These are phyloP conservation scores for Plotosus lineatus DNA, from an alignment of 2,113 vertebrate genomes.

Conservation along the genomic window DNA sequence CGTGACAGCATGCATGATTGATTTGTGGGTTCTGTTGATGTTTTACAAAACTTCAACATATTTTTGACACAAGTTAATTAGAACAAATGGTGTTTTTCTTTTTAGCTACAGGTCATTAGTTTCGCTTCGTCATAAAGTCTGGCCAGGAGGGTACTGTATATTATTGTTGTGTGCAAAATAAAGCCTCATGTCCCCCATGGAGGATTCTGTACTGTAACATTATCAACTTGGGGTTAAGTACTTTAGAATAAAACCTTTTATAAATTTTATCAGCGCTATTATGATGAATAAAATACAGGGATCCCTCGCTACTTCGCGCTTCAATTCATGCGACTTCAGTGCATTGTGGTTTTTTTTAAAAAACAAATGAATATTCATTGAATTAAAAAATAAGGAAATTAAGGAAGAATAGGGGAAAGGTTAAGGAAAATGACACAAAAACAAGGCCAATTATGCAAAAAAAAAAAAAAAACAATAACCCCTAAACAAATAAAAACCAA, in stretches of 20 bases:
- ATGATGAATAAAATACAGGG: too few species aligned
- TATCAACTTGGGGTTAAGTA: constrained; percentile 14
- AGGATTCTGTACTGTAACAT: constrained; percentile 28
- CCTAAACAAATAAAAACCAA: too few species aligned
- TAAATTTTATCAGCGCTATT: constrained; percentile 3
- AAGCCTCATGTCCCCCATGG: neutral
- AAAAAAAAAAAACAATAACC: too few species aligned
- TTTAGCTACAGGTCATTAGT: neutral
- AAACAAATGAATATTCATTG: too few species aligned
- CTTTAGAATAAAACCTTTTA: neutral
- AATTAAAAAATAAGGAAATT: too few species aligned
- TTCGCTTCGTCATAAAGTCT: neutral
- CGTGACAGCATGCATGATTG: neutral
- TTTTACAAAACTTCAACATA: constrained; percentile 3
- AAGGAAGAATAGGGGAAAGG: too few species aligned
- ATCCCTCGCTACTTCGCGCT: too few species aligned
- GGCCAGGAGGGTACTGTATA: neutral
- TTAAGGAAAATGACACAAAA: too few species aligned
- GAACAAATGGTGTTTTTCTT: constrained; percentile 12
- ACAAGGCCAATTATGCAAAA: too few species aligned
- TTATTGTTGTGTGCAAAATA: constrained; percentile 21
- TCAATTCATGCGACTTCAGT: too few species aligned
- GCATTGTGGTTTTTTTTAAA: too few species aligned
- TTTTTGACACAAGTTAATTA: constrained; percentile 16
- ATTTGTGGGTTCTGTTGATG: constrained; percentile 20